Evolutionary conservation across 1,140 invertebrate genomes (phyloP).

Genomic region (Holotrichia oblita): DNA sequence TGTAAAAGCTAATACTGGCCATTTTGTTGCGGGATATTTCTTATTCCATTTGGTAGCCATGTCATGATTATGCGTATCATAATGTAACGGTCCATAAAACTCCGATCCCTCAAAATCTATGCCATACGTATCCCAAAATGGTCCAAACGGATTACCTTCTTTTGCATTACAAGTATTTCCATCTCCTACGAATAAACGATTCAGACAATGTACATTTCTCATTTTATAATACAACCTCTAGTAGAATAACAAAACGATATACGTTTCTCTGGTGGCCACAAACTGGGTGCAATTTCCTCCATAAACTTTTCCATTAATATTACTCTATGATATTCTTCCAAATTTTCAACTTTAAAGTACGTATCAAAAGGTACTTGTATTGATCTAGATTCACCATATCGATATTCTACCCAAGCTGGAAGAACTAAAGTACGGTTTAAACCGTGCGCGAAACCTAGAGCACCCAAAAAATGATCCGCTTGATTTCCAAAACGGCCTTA

Average conservation of each 20-base stretch:
- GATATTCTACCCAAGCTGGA: slow-evolving; percentile 95
- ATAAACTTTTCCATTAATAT: slow-evolving; percentile 95
- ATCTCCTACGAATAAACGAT: slow-evolving; percentile 51
- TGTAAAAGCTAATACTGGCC: slow-evolving; percentile 83
- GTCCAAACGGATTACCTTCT: slow-evolving; percentile 98
- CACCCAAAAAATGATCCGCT: slow-evolving; percentile 94
- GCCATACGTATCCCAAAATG: slow-evolving; percentile 96
- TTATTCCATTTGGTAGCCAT: slow-evolving; percentile 78
- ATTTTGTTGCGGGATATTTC: slow-evolving; percentile 75
- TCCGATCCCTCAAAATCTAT: slow-evolving; percentile 91
- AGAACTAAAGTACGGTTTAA: slow-evolving; percentile 91
- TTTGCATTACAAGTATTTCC: slow-evolving; percentile 89
- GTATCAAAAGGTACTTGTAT: slow-evolving; percentile 91
- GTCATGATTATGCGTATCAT: slow-evolving; percentile 78
- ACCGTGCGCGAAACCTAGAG: slow-evolving; percentile 87
- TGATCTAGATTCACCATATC: slow-evolving; percentile 79
- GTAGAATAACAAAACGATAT: slow-evolving; percentile 89
- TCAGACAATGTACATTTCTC: slow-evolving; percentile 57
- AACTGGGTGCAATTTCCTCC: slow-evolving; percentile 75
- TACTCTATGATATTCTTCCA: slow-evolving; percentile 84
- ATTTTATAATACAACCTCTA: slow-evolving; percentile 62
- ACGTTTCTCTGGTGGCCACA: slow-evolving; percentile 88
- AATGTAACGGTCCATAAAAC: slow-evolving; percentile 92
- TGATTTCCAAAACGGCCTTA: slow-evolving; percentile 94
- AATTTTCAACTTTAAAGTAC: slow-evolving; percentile 87